A percentile compares a stretch with the other conserved stretches of the same genome.
These are phyloP conservation scores for Drosophila elegans DNA, from an alignment of 1,140 invertebrate genomes.

Conservation along the genomic window DNA sequence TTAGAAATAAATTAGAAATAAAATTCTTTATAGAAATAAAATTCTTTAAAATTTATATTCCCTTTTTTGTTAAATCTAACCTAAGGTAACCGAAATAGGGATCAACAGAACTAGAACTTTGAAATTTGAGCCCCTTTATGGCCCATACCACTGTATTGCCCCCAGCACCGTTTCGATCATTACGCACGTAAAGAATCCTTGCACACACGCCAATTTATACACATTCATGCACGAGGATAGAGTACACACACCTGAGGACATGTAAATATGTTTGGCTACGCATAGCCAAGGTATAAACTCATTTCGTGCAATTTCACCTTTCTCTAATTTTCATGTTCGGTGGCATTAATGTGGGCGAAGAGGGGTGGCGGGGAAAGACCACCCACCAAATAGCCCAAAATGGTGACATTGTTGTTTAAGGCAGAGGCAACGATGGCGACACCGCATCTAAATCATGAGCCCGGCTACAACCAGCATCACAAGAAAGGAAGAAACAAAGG, in stretches of 20 bases:
- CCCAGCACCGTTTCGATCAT: constrained; percentile 36
- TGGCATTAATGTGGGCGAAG: constrained; percentile 29
- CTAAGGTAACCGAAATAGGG: no score
- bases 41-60: no score
- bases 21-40: no score
- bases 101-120: no score
- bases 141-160: constrained; percentile 14
- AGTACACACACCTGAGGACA: constrained; percentile 44
- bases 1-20: no score
- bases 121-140: not conserved
- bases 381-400: constrained; percentile 46
- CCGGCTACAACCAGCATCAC: constrained; percentile 27
- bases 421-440: constrained; percentile 18
- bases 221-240: constrained; percentile 1
- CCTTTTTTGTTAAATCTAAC: no score
- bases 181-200: constrained; percentile 52
- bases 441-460: constrained; percentile 57
- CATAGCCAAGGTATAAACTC: constrained; percentile 55
- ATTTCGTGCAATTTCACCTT: constrained; percentile 75
- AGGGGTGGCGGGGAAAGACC: not conserved
- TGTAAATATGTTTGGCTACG: constrained; percentile 63
- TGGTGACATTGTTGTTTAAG: constrained; percentile 64
- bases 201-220: constrained; percentile 11
- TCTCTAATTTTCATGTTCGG: constrained; percentile 74
- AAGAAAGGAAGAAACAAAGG: constrained; percentile 10